Evolutionary conservation across 2,113 vertebrate species (phyloP).

Genomic region (Sceloporus undulatus): DNA sequence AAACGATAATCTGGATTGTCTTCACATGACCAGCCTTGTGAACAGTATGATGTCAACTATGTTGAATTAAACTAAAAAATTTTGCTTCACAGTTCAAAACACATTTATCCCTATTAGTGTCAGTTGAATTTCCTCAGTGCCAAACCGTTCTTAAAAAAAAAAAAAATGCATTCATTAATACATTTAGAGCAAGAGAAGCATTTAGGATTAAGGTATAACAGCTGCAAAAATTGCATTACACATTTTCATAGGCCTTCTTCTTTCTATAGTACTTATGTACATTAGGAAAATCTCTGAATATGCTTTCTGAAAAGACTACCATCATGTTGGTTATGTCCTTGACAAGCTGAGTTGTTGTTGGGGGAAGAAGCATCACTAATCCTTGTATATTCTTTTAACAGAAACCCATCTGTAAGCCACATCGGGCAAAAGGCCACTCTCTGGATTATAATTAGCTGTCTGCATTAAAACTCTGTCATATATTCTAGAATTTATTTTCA

Average conservation of each 20-base stretch:
- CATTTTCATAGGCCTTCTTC: neutral
- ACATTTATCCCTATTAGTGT: slow-evolving; percentile 53
- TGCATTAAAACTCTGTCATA: neutral
- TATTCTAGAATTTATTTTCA: neutral
- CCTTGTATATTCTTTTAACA: neutral
- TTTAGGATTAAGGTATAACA: slow-evolving; percentile 52
- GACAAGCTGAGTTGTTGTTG: neutral
- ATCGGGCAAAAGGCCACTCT: neutral
- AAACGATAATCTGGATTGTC: slow-evolving; percentile 50
- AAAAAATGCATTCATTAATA: slow-evolving; percentile 49
- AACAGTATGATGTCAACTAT: neutral
- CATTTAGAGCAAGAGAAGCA: slow-evolving; percentile 38
- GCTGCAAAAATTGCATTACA: slow-evolving; percentile 17
- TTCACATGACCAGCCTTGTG: neutral
- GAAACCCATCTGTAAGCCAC: neutral
- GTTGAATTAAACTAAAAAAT: slow-evolving; percentile 42
- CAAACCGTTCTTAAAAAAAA: slow-evolving; percentile 23
- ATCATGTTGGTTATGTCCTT: slow-evolving; percentile 15
- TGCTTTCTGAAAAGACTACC: slow-evolving; percentile 14
- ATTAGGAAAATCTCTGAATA: slow-evolving; percentile 14
- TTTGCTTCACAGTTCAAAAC: slow-evolving; percentile 50
- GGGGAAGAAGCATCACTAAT: neutral
- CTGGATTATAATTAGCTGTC: neutral
- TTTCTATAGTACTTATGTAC: neutral
- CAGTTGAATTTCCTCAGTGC: slow-evolving; percentile 43